Base-by-base conservation (phyloP, 2,888 invertebrate genomes). In the Epinotia bilunana region DNA sequence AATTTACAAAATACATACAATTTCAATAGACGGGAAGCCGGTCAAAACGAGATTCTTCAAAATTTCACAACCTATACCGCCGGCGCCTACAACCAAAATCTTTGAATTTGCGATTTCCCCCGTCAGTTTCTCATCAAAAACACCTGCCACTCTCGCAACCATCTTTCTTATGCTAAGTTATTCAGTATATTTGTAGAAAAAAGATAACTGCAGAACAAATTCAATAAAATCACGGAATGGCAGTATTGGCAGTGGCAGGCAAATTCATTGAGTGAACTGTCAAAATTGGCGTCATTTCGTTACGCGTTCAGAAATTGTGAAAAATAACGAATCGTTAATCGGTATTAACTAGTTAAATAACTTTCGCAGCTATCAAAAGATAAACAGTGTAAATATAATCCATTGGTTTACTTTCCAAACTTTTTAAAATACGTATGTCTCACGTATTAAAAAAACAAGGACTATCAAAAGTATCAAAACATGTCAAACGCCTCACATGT, bases 51-150 rank as follows among this genome's bases (percentile, higher is more conserved):
- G 95, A 94, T 99, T 99, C 91, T 99, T 99, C 57, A 99, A 94
- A 80, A 99, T 96, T 94, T 99, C 99, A 94, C 99, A 99, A 79
- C 99, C 99, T 85, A 99, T 99, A 76, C 99, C 99, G 79, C 99
- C 99, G 83, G 99, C 99, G 72, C 99, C 99, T 39, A 98, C 98
- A 18, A 98, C 96, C 77, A 98, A 94, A 68, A 98, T 93, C 92
- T 97, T 98, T 13, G 97, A 95, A 80, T 95, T 94, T 33, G 95
- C 94, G 77, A 98, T 95, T 65, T 95, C 94, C 83, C 96, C 95
- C 78, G 96, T 95, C 78, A 97, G 88, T 83, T 95, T 95, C 77
- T 95, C 93, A 75, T 95, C 94, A 73, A 97, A 95, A 82, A 97
- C 95, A 78, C 96, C 96, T 79, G 95, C 94, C 80, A 96, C 93